Percentiles rank a stretch among this genome's conserved stretches.
These are phyloP conservation scores for Hyperopisus bebe DNA, from an alignment of 2,113 vertebrate genomes.

Conservation along the genomic window DNA sequence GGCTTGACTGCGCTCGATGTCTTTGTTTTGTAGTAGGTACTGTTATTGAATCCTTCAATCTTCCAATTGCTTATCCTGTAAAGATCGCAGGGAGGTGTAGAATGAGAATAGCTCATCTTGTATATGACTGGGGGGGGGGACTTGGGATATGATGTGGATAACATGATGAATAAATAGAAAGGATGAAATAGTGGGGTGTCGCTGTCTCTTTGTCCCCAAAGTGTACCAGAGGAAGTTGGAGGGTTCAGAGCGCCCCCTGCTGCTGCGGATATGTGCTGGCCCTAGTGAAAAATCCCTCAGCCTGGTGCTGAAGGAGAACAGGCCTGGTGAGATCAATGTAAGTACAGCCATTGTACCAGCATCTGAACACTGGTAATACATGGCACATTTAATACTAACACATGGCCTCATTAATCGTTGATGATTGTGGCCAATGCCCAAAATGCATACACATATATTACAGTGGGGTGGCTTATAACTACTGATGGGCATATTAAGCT, in stretches of 20 bases:
- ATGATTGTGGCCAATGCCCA: background rate
- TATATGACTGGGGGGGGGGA: background rate
- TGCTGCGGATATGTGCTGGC: slow-evolving; percentile 64
- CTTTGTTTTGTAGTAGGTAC: background rate
- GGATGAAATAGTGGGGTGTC: background rate
- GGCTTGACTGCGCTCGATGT: background rate
- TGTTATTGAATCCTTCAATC: background rate
- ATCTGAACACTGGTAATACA: background rate
- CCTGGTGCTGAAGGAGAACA: slow-evolving; percentile 74
- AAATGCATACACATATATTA: background rate
- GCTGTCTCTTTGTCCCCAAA: slow-evolving; percentile 26
- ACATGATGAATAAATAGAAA: too few species aligned
- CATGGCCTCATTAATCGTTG: background rate
- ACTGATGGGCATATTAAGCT: too few species aligned
- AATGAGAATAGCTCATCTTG: background rate
- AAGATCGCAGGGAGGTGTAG: background rate
- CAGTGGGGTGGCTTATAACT: background rate
- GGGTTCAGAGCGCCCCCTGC: slow-evolving; percentile 66
- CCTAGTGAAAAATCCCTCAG: slow-evolving; percentile 69
- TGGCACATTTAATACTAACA: too few species aligned
- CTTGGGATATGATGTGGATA: too few species aligned
- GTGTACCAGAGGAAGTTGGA: slow-evolving; percentile 67
- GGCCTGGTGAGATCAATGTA: slow-evolving; percentile 75
- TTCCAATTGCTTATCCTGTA: background rate
- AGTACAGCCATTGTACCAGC: slow-evolving; percentile 42